These are phyloP conservation scores for Eueides isabella DNA, from an alignment of 1,140 invertebrate species.

Conservation along the genomic window DNA sequence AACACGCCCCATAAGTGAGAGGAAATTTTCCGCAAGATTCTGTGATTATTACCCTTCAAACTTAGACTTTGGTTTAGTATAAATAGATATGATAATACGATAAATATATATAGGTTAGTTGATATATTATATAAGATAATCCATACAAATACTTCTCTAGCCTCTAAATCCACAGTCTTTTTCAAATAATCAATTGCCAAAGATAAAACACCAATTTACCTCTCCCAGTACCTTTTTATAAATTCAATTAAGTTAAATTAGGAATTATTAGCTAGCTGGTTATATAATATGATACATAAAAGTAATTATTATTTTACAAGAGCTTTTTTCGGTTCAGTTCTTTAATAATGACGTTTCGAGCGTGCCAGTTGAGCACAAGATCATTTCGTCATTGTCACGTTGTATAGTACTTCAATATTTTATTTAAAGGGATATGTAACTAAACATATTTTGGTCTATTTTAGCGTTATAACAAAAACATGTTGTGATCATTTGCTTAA, in stretches of 20 bases:
- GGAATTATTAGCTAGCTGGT: constrained; percentile 24
- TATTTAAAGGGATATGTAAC: too few relatives aligned
- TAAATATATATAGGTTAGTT: constrained; percentile 4
- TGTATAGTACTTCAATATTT: too few relatives aligned
- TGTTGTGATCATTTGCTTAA: too few relatives aligned
- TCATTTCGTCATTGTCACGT: too few relatives aligned
- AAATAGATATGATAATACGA: constrained; percentile 10
- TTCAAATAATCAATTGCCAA: constrained; percentile 46
- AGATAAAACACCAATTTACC: constrained; percentile 49
- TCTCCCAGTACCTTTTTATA: constrained; percentile 35
- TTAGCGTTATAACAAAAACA: neutral
- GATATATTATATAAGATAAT: neutral
- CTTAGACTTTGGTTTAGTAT: constrained; percentile 10
- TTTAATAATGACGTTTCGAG: too few relatives aligned
- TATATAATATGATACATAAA: constrained; percentile 7
- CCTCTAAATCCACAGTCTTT: constrained; percentile 26
- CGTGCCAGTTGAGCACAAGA: too few relatives aligned
- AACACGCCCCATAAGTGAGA: constrained; percentile 1
- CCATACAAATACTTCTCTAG: constrained; percentile 1
- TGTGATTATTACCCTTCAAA: constrained; percentile 25
- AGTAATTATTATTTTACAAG: neutral
- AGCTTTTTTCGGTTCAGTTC: too few relatives aligned
- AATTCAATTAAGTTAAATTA: constrained; percentile 33
- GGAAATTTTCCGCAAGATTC: constrained; percentile 21
- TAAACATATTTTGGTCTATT: neutral